Evolutionary conservation across 2,888 invertebrate species (phyloP).

Genomic region (Cataglyphis albicans): DNA sequence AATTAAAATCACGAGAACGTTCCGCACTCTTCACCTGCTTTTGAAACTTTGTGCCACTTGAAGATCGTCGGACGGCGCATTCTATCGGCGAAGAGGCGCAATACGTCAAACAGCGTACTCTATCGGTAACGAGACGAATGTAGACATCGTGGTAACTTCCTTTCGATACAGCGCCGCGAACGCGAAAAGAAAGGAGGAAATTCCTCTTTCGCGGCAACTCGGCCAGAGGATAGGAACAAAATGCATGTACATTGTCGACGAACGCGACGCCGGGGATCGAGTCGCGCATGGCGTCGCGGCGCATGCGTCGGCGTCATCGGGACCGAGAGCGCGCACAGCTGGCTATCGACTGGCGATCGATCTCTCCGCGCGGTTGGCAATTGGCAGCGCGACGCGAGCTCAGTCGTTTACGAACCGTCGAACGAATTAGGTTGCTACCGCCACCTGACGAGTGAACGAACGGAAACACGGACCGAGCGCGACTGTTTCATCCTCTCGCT

Average conservation of each 20-base stretch:
- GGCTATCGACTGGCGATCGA: slow-evolving; percentile 59
- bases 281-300: slow-evolving; percentile 2
- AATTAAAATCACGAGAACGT: neutral
- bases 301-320: neutral
- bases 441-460: slow-evolving; percentile 62
- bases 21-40: neutral
- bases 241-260: too few species aligned
- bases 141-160: neutral
- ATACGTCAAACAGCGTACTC: neutral
- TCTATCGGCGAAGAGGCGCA: slow-evolving; percentile 35
- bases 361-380: slow-evolving; percentile 45
- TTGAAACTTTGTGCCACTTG: neutral
- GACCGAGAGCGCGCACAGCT: slow-evolving; percentile 56
- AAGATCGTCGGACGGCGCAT: slow-evolving; percentile 47
- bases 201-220: neutral
- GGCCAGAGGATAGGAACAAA: too few species aligned
- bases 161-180: slow-evolving; percentile 5
- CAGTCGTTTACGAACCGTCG: slow-evolving; percentile 66
- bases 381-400: slow-evolving; percentile 33
- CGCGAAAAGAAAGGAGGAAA: neutral
- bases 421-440: slow-evolving; percentile 50
- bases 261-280: neutral
- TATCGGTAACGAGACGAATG: neutral
- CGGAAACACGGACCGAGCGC: slow-evolving; percentile 47
- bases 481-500: neutral